Percentiles rank a stretch among this genome's conserved stretches.
Conservation (phyloP, 2,888 invertebrate genomes). For the Pantelozetes paolii region DNA sequence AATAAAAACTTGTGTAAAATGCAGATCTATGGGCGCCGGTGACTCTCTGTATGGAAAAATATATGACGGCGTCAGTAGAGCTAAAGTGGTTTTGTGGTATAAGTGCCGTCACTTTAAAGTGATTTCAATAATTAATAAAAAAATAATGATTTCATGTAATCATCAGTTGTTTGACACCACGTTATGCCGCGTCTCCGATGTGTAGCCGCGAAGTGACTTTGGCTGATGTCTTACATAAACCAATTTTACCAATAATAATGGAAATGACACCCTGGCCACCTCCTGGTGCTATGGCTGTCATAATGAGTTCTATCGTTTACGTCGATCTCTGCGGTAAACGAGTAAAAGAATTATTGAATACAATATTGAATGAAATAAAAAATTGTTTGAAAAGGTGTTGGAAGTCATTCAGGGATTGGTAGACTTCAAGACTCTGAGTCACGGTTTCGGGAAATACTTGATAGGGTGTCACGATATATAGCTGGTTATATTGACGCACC, state of each 20-base stretch:
- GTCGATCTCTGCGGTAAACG: constrained; percentile 54
- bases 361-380: neutral
- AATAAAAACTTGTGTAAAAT: too few species aligned
- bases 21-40: constrained; percentile 54
- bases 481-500: constrained; percentile 45
- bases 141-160: too few species aligned
- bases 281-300: constrained; percentile 54
- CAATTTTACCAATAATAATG: constrained; percentile 55
- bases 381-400: constrained; percentile 45
- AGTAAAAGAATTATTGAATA: neutral
- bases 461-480: constrained; percentile 46
- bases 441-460: constrained; percentile 48
- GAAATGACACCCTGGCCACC: constrained; percentile 55
- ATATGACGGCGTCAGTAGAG: constrained; percentile 54
- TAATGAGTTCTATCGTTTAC: constrained; percentile 54
- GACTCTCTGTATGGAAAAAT: constrained; percentile 54
- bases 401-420: constrained; percentile 49
- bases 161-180: constrained; percentile 46
- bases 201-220: constrained; percentile 54
- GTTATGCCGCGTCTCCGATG: constrained; percentile 54
- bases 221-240: constrained; percentile 55
- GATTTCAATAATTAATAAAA: neutral
- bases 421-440: constrained; percentile 48
- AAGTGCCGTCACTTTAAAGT: neutral
- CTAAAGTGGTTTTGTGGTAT: constrained; percentile 51